Conservation (phyloP, 2,797 vertebrate genomes). For the Fistularia tabacaria region DNA sequence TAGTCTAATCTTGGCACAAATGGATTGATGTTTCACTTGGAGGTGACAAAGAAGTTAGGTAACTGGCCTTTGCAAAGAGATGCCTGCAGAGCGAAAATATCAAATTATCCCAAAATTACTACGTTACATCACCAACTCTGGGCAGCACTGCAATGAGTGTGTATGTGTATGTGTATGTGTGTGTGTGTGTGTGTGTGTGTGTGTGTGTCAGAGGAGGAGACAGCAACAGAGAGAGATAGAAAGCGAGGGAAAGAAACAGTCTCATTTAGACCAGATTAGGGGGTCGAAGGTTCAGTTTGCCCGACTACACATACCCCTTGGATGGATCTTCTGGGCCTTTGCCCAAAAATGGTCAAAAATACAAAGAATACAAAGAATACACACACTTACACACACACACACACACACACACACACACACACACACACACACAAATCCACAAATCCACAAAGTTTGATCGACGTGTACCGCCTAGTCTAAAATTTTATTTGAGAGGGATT, state of each 20-base stretch:
- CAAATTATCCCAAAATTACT: slow-evolving; percentile 55
- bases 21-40: slow-evolving; percentile 24
- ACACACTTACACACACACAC: slow-evolving; percentile 5
- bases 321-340: slow-evolving; percentile 30
- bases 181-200: slow-evolving; percentile 25
- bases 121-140: slow-evolving; percentile 51
- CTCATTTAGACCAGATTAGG: slow-evolving; percentile 67
- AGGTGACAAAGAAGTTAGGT: slow-evolving; percentile 49
- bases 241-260: slow-evolving; percentile 7
- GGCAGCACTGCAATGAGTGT: slow-evolving; percentile 12
- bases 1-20: slow-evolving; percentile 36
- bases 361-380: slow-evolving; percentile 8
- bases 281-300: slow-evolving; percentile 57
- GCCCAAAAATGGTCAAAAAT: slow-evolving; percentile 70
- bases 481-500: slow-evolving; percentile 28
- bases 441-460: slow-evolving; percentile 14
- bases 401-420: not conserved
- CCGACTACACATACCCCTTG: slow-evolving; percentile 37
- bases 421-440: not conserved
- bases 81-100: slow-evolving; percentile 49
- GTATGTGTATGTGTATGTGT: slow-evolving; percentile 17
- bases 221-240: too few species aligned
- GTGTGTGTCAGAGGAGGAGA: slow-evolving; percentile 1
- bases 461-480: slow-evolving; percentile 6
- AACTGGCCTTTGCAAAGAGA: slow-evolving; percentile 51